Base-by-base conservation (phyloP, 2,888 invertebrate species). In the Chrysodeixis includens region DNA sequence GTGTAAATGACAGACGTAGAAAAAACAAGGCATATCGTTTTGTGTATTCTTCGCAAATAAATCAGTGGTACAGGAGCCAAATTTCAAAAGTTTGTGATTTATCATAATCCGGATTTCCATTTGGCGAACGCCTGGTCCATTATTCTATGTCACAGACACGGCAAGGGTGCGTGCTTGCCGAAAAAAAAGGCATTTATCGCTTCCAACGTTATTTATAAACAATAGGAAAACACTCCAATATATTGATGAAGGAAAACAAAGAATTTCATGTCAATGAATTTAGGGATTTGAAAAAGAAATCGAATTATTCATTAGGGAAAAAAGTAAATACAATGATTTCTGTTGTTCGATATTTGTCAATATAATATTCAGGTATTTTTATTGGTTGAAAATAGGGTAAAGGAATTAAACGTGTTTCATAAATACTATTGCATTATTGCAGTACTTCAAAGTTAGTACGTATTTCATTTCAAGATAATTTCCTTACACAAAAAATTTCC, bases 41-140 rank as follows among this genome's bases (percentile, higher is more conserved):
- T 90, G 89, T 90, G 88, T 90, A 90, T 84, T 87, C 83, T 90
- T 86, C 66, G 85, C 87, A 87, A 88, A 93, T 93, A 93, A 93
- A 93, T 93, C 92, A 92, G 83, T 83, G 83, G 85, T 87, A 88
- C 92, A 90, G 89, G 88, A 90, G 91, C 88, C 89, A 90, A 92
- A 93, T 92, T 93, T 91, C 92, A 92, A 93, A 93, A 94, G 89
- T 93, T 94, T 93, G 90, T 93, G 93, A 94, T 94, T 94, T 94
- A 94, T 94, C 93, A 94, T 93, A 93, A 93, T 93, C 91, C 89
- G 89, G 87, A 93, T 92, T 92, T 90, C 93, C 93, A 93, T 94
- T 93, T 93, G 91, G 89, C 86, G 91, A 92, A 88, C 89, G 90
- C 87, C 83, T 86, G 90, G 89, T 92, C 93, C 94, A 94, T 94